A percentile compares a stretch with the other conserved stretches of the same genome.
phyloP scores from a whole-genome alignment of 1,140 invertebrate genomes.

The Chrysopa pallens region DNA sequence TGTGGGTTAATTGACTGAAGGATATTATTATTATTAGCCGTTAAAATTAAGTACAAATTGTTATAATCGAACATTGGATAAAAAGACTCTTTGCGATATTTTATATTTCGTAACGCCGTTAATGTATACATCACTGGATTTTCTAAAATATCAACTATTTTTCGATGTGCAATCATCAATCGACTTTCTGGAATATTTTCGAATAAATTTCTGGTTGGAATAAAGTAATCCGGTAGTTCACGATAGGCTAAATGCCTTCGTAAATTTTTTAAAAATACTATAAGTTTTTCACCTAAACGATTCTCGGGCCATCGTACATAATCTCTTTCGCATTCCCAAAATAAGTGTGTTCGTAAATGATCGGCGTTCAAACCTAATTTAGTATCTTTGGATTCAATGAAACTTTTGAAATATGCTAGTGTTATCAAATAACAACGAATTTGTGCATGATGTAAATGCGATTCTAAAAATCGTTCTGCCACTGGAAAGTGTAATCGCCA shows the following conservation, averaged over 20 bases:
- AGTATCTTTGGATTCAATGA: constrained; percentile 35
- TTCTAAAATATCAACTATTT: constrained; percentile 44
- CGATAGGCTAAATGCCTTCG: constrained; percentile 31
- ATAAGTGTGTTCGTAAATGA: constrained; percentile 58
- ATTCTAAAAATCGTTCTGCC: constrained; percentile 52
- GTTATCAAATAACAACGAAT: constrained; percentile 45
- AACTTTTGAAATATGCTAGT: constrained; percentile 43
- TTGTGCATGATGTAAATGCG: constrained; percentile 42
- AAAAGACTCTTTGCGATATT: constrained; percentile 35
- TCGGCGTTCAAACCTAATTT: constrained; percentile 35
- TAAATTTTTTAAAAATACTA: constrained; percentile 34
- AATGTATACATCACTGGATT: constrained; percentile 50
- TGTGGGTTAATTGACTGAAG: constrained; percentile 9
- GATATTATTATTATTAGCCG: not conserved
- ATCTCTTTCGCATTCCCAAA: constrained; percentile 57
- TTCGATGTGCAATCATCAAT: constrained; percentile 39
- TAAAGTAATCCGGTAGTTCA: constrained; percentile 50
- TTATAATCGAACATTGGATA: constrained; percentile 44
- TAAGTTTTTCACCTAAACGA: constrained; percentile 42
- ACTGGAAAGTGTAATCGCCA: constrained; percentile 57
- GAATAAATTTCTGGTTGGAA: constrained; percentile 50
- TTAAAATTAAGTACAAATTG: constrained; percentile 39
- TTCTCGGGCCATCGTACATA: constrained; percentile 49
- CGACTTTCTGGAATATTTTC: constrained; percentile 43
- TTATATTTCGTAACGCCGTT: constrained; percentile 41